A percentile compares a stretch with the other conserved stretches of the same genome.
phyloP scores from a whole-genome alignment of 1,140 invertebrate genomes.

The Ectropis grisescens region DNA sequence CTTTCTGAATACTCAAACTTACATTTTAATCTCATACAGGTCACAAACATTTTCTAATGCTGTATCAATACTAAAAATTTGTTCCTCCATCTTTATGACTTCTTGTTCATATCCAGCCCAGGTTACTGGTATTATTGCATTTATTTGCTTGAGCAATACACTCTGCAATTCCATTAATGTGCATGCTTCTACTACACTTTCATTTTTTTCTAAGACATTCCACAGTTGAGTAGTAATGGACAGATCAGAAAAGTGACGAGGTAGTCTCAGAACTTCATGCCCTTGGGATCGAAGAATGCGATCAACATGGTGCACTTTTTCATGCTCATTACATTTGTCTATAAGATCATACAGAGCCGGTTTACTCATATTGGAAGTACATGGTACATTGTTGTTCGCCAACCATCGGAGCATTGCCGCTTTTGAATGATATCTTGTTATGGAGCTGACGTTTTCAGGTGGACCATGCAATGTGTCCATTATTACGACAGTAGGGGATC shows the following conservation, averaged over 20 bases:
- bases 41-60: conserved; percentile 7
- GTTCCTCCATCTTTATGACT: conserved; percentile 4
- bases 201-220: conserved; percentile 8
- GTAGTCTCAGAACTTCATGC: conserved; percentile 25
- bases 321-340: conserved; percentile 8
- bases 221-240: conserved; percentile 21
- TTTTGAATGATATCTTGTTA: conserved; percentile 26
- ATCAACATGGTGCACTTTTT: conserved; percentile 15
- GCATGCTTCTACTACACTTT: not conserved
- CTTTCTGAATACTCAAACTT: no score
- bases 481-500: conserved; percentile 21
- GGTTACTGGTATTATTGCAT: no score
- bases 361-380: conserved; percentile 17
- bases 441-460: conserved; percentile 3
- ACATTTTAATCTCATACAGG: no score
- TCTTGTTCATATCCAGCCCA: not conserved
- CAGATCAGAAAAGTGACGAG: conserved; percentile 17
- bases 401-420: conserved; percentile 28
- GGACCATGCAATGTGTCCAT: conserved; percentile 19
- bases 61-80: conserved; percentile 12
- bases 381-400: conserved; percentile 22
- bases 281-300: conserved; percentile 22
- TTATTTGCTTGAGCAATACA: no score
- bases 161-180: not conserved
- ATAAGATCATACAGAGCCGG: conserved; percentile 30